Conservation (phyloP, 1,140 invertebrate species). For the Rhysida immarginata region DNA sequence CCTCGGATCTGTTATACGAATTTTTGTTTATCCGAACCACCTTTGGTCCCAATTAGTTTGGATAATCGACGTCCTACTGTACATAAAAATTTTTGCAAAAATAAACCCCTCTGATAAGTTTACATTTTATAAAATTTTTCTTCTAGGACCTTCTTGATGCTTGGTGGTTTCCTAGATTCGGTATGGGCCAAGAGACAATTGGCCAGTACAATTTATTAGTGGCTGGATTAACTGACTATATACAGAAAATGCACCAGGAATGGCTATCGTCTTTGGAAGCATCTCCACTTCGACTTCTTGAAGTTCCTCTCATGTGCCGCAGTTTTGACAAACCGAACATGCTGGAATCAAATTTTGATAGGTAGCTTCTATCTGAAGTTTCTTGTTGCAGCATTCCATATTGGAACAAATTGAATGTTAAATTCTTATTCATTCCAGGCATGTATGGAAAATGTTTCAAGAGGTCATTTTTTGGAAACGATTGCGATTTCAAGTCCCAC, state of each 20-base stretch:
- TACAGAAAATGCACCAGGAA: conserved; percentile 42
- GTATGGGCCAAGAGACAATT: conserved; percentile 49
- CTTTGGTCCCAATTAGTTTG: no score
- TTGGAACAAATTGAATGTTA: conserved; percentile 15
- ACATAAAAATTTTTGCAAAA: no score
- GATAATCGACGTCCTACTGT: no score
- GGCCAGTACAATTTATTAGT: conserved; percentile 47
- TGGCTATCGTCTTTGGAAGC: conserved; percentile 43
- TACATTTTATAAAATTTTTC: conserved; percentile 38
- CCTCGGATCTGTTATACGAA: no score
- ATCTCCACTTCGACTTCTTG: conserved; percentile 42
- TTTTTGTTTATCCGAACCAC: no score
- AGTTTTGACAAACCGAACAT: conserved; percentile 44
- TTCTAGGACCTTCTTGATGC: conserved; percentile 45
- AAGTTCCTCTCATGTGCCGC: conserved; percentile 51
- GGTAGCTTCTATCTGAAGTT: conserved; percentile 27
- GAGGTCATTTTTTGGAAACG: conserved; percentile 53
- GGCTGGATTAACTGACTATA: conserved; percentile 45
- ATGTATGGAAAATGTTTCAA: conserved; percentile 41
- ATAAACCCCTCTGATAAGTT: conserved; percentile 3
- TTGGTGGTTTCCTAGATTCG: conserved; percentile 50
- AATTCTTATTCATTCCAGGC: conserved; percentile 24
- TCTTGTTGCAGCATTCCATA: background rate
- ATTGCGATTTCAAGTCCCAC: conserved; percentile 46
- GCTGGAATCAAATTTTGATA: conserved; percentile 63